Percentiles rank a stretch among this genome's conserved stretches.
phyloP scores from a whole-genome alignment of 2,888 invertebrate genomes.

The Scaptomyza polygonia region DNA sequence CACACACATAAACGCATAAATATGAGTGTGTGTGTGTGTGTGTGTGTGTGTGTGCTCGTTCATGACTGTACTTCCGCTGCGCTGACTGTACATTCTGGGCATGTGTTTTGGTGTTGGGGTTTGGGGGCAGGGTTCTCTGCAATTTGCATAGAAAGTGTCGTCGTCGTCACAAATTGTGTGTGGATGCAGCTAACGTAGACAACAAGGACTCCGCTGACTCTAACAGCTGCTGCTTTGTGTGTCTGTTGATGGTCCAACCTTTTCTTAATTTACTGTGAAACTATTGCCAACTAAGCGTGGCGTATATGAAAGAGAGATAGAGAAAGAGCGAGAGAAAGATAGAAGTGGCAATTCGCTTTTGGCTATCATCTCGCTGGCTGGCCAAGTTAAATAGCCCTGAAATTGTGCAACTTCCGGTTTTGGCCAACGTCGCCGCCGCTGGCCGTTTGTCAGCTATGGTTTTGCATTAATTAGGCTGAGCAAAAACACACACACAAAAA shows the following conservation, averaged over 20 bases:
- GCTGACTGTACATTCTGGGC: constrained; percentile 69
- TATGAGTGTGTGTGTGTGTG: constrained; percentile 37
- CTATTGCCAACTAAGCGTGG: constrained; percentile 78
- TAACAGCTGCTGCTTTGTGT: constrained; percentile 29
- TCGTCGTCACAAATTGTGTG: constrained; percentile 75
- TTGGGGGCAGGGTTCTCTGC: constrained; percentile 44
- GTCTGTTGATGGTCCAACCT: constrained; percentile 62
- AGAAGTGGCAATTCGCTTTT: constrained; percentile 36
- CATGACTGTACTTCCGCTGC: constrained; percentile 74
- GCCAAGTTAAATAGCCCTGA: constrained; percentile 78
- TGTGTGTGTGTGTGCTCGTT: constrained; percentile 43
- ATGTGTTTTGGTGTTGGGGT: no score
- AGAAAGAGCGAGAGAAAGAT: background rate
- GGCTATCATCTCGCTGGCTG: constrained; percentile 44
- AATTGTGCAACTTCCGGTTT: constrained; percentile 75
- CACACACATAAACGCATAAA: background rate
- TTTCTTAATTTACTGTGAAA: constrained; percentile 81
- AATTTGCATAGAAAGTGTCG: constrained; percentile 81
- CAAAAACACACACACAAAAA: constrained; percentile 38
- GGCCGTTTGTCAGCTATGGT: constrained; percentile 69
- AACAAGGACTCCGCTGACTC: constrained; percentile 30
- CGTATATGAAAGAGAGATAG: constrained; percentile 13
- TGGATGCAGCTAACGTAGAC: constrained; percentile 34
- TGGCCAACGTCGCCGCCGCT: constrained; percentile 60
- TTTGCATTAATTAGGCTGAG: constrained; percentile 57